Evolutionary conservation across 2,797 vertebrate species (phyloP).

Genomic region (Microhierax caerulescens): DNA sequence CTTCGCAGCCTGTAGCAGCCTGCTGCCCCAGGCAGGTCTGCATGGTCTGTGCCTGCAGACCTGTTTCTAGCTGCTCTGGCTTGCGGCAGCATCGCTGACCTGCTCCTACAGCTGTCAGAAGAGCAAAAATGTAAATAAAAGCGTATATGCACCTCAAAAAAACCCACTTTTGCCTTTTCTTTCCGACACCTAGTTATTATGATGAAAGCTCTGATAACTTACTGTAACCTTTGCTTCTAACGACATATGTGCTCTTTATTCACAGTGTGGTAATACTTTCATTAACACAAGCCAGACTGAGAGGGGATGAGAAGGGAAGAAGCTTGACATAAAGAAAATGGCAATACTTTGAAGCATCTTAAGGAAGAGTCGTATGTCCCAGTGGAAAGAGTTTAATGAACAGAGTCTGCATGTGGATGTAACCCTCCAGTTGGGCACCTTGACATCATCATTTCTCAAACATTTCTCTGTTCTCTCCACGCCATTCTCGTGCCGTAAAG

Average conservation of each 20-base stretch:
- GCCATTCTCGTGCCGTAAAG: neutral
- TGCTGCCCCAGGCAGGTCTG: neutral
- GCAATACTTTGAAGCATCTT: neutral
- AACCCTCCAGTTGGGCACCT: neutral
- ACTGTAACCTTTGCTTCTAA: neutral
- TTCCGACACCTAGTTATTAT: neutral
- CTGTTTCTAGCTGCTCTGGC: neutral
- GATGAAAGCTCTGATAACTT: neutral
- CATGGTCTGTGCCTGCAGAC: neutral
- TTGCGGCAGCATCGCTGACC: neutral
- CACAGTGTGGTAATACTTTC: neutral
- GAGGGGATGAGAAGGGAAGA: neutral
- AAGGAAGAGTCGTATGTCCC: neutral
- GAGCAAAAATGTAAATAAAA: neutral
- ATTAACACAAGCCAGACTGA: neutral
- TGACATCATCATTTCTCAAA: neutral
- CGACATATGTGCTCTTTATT: neutral
- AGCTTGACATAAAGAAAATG: neutral
- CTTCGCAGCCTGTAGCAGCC: neutral
- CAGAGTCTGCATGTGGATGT: neutral
- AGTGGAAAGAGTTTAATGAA: neutral
- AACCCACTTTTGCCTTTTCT: neutral
- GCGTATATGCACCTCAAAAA: neutral
- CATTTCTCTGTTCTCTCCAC: neutral
- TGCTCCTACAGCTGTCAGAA: neutral